phyloP scores from a whole-genome alignment of 1,140 invertebrate genomes.

The Formica exsecta region DNA sequence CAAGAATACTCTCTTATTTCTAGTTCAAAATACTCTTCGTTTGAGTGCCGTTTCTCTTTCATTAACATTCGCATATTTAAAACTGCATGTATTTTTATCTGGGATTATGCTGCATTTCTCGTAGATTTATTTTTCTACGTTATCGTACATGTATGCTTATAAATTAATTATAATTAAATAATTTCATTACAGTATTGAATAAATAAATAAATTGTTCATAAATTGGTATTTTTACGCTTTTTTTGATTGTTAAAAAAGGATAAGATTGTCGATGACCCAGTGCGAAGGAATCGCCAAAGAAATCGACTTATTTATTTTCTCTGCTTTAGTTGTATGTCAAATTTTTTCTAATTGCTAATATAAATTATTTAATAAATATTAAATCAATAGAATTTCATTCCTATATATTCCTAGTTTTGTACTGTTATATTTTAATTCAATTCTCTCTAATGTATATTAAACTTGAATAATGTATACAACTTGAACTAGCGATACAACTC shows the following conservation, averaged over 20 bases:
- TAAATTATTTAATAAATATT: background rate
- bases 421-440: background rate
- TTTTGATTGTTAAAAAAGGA: background rate
- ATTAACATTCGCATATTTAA: background rate
- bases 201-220: background rate
- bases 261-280: background rate
- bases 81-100: background rate
- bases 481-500: background rate
- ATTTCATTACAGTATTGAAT: background rate
- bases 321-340: background rate
- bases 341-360: background rate
- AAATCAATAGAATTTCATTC: conserved; percentile 13
- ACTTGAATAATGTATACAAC: background rate
- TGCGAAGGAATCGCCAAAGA: background rate
- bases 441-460: background rate
- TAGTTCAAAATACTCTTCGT: background rate
- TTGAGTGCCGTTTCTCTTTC: background rate
- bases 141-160: background rate
- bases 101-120: background rate
- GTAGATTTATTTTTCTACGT: background rate
- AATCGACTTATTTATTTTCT: background rate
- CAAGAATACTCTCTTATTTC: background rate
- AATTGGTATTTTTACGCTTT: background rate
- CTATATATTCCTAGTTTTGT: background rate
- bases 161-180: background rate